Evolutionary conservation across 2,797 vertebrate genomes (phyloP).

Genomic region (Squalus acanthias): DNA sequence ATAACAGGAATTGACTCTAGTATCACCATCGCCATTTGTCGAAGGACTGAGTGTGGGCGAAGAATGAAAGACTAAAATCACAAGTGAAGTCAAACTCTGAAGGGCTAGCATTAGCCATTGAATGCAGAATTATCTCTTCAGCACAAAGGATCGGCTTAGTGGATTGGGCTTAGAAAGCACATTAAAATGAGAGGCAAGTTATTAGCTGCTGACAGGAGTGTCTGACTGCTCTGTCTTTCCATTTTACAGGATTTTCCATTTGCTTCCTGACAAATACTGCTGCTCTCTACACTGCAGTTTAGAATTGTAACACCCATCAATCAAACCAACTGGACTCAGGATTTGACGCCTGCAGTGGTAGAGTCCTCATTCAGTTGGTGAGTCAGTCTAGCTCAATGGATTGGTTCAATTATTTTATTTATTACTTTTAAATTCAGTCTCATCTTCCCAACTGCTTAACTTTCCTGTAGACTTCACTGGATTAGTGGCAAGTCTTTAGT

Average conservation of each 20-base stretch:
- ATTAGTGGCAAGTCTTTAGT: neutral
- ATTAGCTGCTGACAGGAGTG: neutral
- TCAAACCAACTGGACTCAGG: neutral
- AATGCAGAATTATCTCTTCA: neutral
- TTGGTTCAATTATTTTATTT: neutral
- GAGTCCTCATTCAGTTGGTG: neutral
- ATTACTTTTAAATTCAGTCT: neutral
- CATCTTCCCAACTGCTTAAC: neutral
- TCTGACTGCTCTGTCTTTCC: neutral
- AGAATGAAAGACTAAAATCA: neutral
- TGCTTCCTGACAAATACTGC: neutral
- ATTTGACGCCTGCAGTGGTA: neutral
- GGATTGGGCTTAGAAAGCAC: neutral
- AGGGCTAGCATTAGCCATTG: neutral
- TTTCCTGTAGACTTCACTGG: neutral
- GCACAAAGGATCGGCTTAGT: neutral
- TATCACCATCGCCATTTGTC: neutral
- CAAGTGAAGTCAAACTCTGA: neutral
- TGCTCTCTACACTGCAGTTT: neutral
- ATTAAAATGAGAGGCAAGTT: neutral
- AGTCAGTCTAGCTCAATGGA: neutral
- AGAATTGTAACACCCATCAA: neutral
- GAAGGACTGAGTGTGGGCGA: neutral
- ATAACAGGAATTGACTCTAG: neutral
- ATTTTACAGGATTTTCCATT: neutral